Base-by-base conservation (phyloP, 2,113 vertebrate species). In the Stigmatopora nigra region DNA sequence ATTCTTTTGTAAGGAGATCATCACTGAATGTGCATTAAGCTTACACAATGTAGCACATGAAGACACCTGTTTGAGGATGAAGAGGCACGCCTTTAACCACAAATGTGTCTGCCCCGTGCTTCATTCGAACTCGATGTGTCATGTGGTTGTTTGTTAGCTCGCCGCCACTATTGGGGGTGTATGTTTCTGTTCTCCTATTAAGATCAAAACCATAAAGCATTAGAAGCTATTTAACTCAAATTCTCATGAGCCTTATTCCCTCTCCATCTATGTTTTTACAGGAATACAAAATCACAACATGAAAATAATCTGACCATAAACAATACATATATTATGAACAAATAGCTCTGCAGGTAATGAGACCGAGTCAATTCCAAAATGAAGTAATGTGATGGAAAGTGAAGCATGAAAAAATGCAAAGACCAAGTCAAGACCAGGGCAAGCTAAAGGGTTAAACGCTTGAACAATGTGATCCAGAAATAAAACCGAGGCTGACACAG, bases 11-110 rank as follows among this genome's bases (percentile, higher is more conserved):
- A 86, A 77, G 70, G 70, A 67, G 66, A 67, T 59, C 77, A 84
- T 65, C 64, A 61, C 78, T 82, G 65, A 82, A 84, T 82, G 63
- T 73, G 73, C 78, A 81, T 82, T 85, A 79, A 70, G 78, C 73
- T 70, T 68, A 62, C 60, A 66, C 75, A 73, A 83, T 80, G 71
- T 63, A 73, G 63, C 65, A 68, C 70, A 68, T 74, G 78, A 48
- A 53, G 64, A 75, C 82, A 86, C 78, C 76, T 67, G 60, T 65
- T 84, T 71, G 19, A 60, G 70, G 65, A 83, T 84, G 64, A 79
- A 77, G 71, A 72, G 19, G 53, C 65, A 59, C 52, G 35, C 57
- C 65, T 78, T 78, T 12, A 56, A 68, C 35, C 35, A 31, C 53
- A 65, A 69, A 75, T 63, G 67, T 70, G 64, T 75, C 65, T 55